A percentile compares a stretch with the other conserved stretches of the same genome.
These are phyloP conservation scores for Calypte anna DNA, from an alignment of 2,113 vertebrate species.

Conservation along the genomic window DNA sequence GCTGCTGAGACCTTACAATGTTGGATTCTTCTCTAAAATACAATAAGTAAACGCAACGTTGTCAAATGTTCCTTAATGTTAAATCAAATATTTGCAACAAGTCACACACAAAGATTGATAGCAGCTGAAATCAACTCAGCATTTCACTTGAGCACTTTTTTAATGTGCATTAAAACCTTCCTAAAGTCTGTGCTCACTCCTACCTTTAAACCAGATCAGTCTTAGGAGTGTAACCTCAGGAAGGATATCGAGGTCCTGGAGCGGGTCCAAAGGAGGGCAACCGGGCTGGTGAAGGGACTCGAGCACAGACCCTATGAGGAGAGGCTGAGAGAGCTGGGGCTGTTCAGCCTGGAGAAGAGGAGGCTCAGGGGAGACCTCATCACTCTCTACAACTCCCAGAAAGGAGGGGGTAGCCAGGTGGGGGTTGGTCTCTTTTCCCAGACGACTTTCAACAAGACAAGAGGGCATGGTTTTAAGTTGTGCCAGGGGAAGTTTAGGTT, in stretches of 20 bases:
- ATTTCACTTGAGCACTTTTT: not conserved
- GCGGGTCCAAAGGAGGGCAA: no score
- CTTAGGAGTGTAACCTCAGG: not conserved
- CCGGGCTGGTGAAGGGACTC: no score
- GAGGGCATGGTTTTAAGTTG: no score
- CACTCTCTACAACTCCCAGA: no score
- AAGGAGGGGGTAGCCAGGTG: no score
- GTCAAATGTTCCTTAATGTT: fast-evolving
- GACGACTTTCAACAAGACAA: no score
- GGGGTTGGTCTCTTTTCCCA: no score
- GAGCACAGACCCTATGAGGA: no score
- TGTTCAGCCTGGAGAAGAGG: no score
- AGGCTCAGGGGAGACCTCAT: no score
- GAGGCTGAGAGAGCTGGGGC: no score
- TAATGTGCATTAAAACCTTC: not conserved
- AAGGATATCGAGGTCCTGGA: not conserved
- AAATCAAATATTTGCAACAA: not conserved
- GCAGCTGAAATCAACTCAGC: not conserved
- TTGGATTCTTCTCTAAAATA: not conserved
- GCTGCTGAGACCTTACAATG: not conserved
- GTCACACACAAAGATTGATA: not conserved
- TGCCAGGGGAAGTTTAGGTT: no score
- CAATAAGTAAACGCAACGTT: not conserved
- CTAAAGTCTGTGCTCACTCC: not conserved
- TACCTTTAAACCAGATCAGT: not conserved